phyloP scores from a whole-genome alignment of 64 coral and sea anemone genomes.

The Orbicella faveolata region DNA sequence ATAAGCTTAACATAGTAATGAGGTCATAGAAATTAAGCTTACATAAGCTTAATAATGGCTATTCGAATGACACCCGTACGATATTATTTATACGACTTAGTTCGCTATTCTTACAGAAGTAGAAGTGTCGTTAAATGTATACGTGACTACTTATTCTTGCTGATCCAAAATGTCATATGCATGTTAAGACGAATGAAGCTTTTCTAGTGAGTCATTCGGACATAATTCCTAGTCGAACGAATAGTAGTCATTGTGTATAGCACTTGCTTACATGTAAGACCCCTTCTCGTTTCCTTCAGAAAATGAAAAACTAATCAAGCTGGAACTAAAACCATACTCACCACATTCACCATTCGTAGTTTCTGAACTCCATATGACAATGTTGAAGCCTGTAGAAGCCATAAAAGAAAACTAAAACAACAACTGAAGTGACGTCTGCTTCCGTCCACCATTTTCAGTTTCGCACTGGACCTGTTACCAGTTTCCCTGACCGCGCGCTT shows the following conservation, averaged over 20 bases:
- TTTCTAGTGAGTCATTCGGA: no score
- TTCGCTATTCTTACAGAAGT: no score
- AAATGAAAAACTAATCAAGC: neutral
- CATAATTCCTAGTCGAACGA: no score
- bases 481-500: no score
- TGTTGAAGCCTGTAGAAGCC: conserved; percentile 3
- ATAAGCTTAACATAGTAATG: neutral
- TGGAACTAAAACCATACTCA: conserved; percentile 1
- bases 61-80: no score
- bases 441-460: conserved; percentile 17
- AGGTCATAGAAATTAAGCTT: neutral
- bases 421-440: neutral
- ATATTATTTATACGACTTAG: no score
- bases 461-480: neutral
- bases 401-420: neutral
- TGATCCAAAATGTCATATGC: no score
- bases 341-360: conserved; percentile 58
- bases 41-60: no score
- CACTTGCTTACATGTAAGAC: neutral
- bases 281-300: neutral
- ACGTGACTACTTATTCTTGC: no score
- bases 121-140: no score
- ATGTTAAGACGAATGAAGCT: no score
- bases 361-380: conserved; percentile 8
- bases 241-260: no score